A percentile compares a stretch with the other conserved stretches of the same genome.
Evolutionary conservation across 2,113 vertebrate species (phyloP).

Genomic region (Callaeas wilsoni): DNA sequence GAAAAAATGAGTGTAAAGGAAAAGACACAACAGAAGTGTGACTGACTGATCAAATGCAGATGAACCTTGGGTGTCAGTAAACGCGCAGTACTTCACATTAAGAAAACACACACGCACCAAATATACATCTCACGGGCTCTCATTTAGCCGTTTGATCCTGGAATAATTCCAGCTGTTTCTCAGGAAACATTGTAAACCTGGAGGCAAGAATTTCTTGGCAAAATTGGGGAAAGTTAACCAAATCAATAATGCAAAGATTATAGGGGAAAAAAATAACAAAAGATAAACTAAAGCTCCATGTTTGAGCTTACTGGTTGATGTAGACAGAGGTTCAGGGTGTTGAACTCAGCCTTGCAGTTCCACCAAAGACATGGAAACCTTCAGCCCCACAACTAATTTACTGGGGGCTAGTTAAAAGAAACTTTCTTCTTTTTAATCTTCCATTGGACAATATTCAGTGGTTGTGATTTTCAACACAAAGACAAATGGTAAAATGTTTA

Average conservation of each 20-base stretch:
- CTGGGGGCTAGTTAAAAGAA: background rate
- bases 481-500: background rate
- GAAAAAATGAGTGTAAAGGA: background rate
- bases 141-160: background rate
- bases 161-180: background rate
- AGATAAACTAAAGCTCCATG: fast-evolving
- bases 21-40: background rate
- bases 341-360: background rate
- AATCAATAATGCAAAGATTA: background rate
- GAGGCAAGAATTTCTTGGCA: background rate
- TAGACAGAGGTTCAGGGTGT: background rate
- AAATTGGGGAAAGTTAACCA: background rate
- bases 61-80: background rate
- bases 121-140: background rate
- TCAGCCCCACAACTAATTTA: background rate
- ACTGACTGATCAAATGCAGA: background rate
- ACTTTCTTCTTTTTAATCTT: background rate
- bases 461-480: background rate
- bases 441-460: background rate
- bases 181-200: background rate
- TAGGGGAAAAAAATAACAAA: background rate
- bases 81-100: background rate
- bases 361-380: background rate
- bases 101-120: background rate
- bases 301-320: background rate